Evolutionary conservation across 2,113 vertebrate species (phyloP).

Genomic region (Hucho hucho): DNA sequence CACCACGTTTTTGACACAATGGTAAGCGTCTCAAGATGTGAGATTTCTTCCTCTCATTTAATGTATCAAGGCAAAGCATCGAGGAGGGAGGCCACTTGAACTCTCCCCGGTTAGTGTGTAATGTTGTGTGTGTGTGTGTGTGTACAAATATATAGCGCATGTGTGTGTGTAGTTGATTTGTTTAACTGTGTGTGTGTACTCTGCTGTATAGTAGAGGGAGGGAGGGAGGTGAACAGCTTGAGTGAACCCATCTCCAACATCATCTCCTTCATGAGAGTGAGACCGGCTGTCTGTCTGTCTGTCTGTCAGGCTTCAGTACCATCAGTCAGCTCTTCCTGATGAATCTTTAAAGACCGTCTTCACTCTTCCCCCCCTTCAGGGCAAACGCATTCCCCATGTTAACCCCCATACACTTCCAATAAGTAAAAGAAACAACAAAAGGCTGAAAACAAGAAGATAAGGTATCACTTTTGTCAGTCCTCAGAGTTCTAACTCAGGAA

Average conservation of each 20-base stretch:
- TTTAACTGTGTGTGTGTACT: slow-evolving; percentile 34
- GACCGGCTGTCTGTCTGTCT: neutral
- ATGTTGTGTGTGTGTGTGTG: slow-evolving; percentile 4
- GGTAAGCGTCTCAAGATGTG: slow-evolving; percentile 48
- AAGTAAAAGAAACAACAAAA: slow-evolving; percentile 53
- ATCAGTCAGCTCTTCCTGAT: slow-evolving; percentile 15
- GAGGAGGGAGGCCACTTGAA: slow-evolving; percentile 29
- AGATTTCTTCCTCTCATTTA: slow-evolving; percentile 5
- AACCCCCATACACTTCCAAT: slow-evolving; percentile 42
- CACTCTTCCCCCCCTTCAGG: slow-evolving; percentile 47
- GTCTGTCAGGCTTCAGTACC: slow-evolving; percentile 16
- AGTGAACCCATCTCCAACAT: slow-evolving; percentile 41
- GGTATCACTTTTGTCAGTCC: slow-evolving; percentile 58
- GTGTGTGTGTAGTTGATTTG: neutral
- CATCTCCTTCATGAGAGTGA: slow-evolving; percentile 10
- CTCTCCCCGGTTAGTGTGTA: neutral
- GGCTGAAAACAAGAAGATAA: slow-evolving; percentile 56
- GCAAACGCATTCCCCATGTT: slow-evolving; percentile 63
- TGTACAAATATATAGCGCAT: neutral
- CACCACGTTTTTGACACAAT: slow-evolving; percentile 25
- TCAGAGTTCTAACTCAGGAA: slow-evolving; percentile 46
- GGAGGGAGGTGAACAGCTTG: slow-evolving; percentile 34
- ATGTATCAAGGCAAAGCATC: slow-evolving; percentile 20
- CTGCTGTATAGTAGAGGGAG: neutral
- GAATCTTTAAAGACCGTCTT: slow-evolving; percentile 20